Percentiles rank a stretch among this genome's conserved stretches.
Conservation (phyloP, 1,140 invertebrate species). For the Bombus terrestris region DNA sequence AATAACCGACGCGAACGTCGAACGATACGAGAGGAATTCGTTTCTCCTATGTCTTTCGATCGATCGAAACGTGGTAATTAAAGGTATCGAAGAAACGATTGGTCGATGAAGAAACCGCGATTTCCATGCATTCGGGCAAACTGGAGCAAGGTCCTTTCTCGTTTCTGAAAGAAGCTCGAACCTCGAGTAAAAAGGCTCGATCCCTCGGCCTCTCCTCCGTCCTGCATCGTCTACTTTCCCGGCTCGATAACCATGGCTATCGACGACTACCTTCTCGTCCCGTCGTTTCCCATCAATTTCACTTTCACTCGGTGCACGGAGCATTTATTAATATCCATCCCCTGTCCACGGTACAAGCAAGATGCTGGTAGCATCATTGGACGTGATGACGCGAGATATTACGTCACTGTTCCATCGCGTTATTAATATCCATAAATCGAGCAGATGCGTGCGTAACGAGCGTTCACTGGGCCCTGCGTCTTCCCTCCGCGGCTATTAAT, state of each 20-base stretch:
- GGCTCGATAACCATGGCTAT: background rate
- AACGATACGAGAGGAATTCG: no score
- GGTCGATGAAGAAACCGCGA: background rate
- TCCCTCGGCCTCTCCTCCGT: background rate
- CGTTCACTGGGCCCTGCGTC: background rate
- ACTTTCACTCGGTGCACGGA: constrained; percentile 9
- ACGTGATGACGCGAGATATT: constrained; percentile 7
- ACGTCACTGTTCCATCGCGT: background rate
- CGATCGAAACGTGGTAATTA: background rate
- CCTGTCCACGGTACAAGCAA: background rate
- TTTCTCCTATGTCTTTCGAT: background rate
- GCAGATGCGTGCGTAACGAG: background rate
- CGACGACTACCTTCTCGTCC: background rate
- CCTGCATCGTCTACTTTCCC: background rate
- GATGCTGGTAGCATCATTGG: background rate
- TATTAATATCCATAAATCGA: constrained; percentile 19
- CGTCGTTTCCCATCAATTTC: background rate
- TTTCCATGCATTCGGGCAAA: background rate
- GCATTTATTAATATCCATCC: background rate
- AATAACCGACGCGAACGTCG: no score
- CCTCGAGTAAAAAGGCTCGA: background rate
- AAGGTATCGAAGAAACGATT: background rate
- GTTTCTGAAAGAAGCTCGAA: background rate
- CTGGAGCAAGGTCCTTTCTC: constrained; percentile 7
- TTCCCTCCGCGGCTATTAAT: no score